Evolutionary conservation across 2,113 vertebrate species (phyloP).

Genomic region (Lampris megalopsis): DNA sequence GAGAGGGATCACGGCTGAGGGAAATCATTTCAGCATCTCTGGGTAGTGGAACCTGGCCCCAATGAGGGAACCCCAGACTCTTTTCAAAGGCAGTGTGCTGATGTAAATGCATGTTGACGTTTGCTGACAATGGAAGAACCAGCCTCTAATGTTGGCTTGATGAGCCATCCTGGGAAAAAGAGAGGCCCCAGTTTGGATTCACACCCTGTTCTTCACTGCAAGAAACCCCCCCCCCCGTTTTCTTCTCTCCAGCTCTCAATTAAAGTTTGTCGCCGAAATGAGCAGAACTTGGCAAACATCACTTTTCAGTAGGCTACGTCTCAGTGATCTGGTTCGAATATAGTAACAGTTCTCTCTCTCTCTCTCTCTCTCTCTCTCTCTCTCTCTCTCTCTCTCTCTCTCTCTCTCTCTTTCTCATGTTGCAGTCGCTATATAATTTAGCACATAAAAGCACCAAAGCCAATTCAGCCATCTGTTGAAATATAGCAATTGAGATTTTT

Average conservation of each 20-base stretch:
- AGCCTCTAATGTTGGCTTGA: slow-evolving; percentile 72
- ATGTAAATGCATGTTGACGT: slow-evolving; percentile 77
- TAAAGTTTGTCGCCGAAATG: slow-evolving; percentile 64
- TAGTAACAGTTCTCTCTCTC: neutral
- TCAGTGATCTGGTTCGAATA: slow-evolving; percentile 28
- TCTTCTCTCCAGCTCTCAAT: slow-evolving; percentile 44
- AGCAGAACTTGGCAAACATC: slow-evolving; percentile 44
- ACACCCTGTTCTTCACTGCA: slow-evolving; percentile 43
- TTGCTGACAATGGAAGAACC: slow-evolving; percentile 77
- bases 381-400: neutral
- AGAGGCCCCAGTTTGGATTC: slow-evolving; percentile 51
- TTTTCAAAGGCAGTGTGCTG: slow-evolving; percentile 73
- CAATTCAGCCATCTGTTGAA: slow-evolving; percentile 77
- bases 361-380: neutral
- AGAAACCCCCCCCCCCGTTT: slow-evolving; percentile 22
- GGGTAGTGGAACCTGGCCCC: slow-evolving; percentile 21
- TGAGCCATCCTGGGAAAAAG: slow-evolving; percentile 69
- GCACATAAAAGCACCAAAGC: slow-evolving; percentile 55
- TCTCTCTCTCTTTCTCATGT: slow-evolving; percentile 22
- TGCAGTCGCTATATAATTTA: slow-evolving; percentile 20
- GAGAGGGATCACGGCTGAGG: neutral
- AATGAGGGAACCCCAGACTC: slow-evolving; percentile 46
- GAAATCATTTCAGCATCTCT: slow-evolving; percentile 34
- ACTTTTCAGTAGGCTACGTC: slow-evolving; percentile 29
- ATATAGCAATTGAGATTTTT: slow-evolving; percentile 48